Conservation (phyloP, 2,888 invertebrate genomes). For the Catonia carolina region DNA sequence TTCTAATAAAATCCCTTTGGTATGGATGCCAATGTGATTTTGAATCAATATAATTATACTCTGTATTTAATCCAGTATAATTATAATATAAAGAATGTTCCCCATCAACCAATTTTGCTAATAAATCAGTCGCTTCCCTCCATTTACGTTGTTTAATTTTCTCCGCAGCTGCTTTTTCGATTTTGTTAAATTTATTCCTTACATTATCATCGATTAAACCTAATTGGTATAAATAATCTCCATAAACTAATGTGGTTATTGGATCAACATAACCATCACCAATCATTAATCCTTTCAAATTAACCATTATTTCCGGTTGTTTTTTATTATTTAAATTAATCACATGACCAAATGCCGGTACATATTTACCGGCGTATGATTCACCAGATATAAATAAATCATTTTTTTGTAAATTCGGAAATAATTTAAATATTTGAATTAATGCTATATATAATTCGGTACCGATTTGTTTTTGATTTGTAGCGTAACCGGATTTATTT, state of each 20-base stretch:
- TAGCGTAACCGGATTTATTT: slow-evolving; percentile 51
- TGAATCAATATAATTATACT: no score
- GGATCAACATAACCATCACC: slow-evolving; percentile 79
- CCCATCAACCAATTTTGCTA: no score
- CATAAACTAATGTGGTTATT: slow-evolving; percentile 64
- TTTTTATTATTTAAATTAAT: slow-evolving; percentile 60
- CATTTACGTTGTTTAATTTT: no score
- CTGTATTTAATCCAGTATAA: no score
- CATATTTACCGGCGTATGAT: no score
- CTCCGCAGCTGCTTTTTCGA: slow-evolving; percentile 55
- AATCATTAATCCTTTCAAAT: slow-evolving; percentile 62
- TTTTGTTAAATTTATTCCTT: slow-evolving; percentile 51
- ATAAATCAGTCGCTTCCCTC: no score
- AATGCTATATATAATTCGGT: slow-evolving; percentile 67
- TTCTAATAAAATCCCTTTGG: no score
- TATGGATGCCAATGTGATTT: no score
- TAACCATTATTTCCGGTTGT: slow-evolving; percentile 55
- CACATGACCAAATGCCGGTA: slow-evolving; percentile 87
- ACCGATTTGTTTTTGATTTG: slow-evolving; percentile 44
- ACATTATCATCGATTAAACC: slow-evolving; percentile 51
- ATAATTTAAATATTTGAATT: slow-evolving; percentile 73
- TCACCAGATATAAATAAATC: slow-evolving; percentile 79
- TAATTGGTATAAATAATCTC: slow-evolving; percentile 70
- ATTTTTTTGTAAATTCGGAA: slow-evolving; percentile 62
- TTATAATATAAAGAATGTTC: no score